Base-by-base conservation (phyloP, 2,888 invertebrate species). In the Chloroclystis v-ata region DNA sequence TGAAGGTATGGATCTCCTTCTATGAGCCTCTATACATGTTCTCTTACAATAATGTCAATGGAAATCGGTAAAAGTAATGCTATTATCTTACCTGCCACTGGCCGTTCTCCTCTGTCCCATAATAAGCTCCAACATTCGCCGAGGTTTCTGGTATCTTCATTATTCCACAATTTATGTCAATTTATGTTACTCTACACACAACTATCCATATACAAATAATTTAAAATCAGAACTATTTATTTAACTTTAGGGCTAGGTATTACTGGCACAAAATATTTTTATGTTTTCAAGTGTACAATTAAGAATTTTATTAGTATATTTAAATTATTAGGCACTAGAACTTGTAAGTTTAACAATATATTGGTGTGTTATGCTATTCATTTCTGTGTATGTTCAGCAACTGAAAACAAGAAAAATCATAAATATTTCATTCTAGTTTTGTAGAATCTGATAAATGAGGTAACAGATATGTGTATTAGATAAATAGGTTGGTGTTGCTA, bases 81-180 rank as follows among this genome's bases (percentile, higher is more conserved):
- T 20, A 20, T 26, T 26, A 3, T 35, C 67, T 41, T 25, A 86
- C 86, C 78, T 87, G 86, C 86, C 86, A 87, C 73, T 86, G 86
- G 47, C 82, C 82, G 54, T 78, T 84, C 12, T 83, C 84, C 25
- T 86, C 84, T 13, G 79, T 85, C 60, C 82, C 84, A 59, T 86
- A 86, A 43, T 87, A 87, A 59, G 83, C 82, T 26, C 84, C 85
- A 61, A 83, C 74, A 28, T 82, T 85, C 0, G 83, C 74, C 0
- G 79, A 65, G 0, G 80, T 79, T 71, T 87, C 86, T 8, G 86
- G 86, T 69, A 87, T 87, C 78, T 86, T 86, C 86, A 87, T 87
- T 52, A 60, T 84, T 69, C 28, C 43, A 47, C 42, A 52, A 41
- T 42, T 28, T 13, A 30, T 8, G 1, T 12, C 11, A 14, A 13